Evolutionary conservation across 2,797 vertebrate species (phyloP).

Genomic region (Smutsia gigantea): DNA sequence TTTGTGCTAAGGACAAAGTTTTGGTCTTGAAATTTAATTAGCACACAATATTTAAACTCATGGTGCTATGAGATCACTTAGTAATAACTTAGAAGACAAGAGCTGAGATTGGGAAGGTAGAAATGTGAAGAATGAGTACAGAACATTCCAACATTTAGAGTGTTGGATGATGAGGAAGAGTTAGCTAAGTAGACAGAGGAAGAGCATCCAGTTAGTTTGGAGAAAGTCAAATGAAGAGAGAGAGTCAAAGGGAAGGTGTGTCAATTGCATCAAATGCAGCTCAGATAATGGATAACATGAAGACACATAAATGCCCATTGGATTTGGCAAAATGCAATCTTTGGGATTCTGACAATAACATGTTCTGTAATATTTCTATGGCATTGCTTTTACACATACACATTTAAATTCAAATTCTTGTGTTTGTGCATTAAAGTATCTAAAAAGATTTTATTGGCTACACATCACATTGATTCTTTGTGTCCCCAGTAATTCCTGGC

Average conservation of each 20-base stretch:
- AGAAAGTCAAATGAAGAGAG: background rate
- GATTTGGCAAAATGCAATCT: background rate
- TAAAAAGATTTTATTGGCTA: background rate
- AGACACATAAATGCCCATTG: background rate
- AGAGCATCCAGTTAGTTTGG: background rate
- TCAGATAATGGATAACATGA: background rate
- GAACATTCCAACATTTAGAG: background rate
- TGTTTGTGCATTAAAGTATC: background rate
- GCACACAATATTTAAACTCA: background rate
- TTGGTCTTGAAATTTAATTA: slow-evolving; percentile 7
- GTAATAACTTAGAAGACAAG: background rate
- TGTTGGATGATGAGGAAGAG: background rate
- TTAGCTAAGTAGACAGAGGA: background rate
- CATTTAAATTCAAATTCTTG: background rate
- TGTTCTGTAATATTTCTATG: background rate
- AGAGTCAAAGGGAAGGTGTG: background rate
- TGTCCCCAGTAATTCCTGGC: background rate
- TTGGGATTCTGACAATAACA: background rate
- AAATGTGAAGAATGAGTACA: background rate
- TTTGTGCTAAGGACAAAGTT: background rate
- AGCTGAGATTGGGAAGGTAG: background rate
- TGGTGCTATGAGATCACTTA: background rate
- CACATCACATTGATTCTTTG: background rate
- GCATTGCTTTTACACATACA: background rate
- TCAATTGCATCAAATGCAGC: background rate